Evolutionary conservation across 2,888 invertebrate genomes (phyloP), one percentile per base, ranked within the genome.

Genomic region (Leucophenga montana): DNA sequence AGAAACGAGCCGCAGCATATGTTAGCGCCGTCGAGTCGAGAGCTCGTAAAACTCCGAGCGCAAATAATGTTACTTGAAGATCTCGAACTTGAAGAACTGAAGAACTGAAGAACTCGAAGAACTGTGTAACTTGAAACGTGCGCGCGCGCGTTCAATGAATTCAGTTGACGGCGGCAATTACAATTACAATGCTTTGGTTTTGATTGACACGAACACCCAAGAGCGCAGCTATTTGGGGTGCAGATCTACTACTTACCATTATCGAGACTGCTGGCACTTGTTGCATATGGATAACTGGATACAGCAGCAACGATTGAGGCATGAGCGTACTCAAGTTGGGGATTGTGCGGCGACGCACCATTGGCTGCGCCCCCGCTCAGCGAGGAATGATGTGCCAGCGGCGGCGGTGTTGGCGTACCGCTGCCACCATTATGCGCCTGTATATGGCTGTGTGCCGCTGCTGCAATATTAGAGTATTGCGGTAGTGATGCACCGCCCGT

Each of bases 381-480:
- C 0, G 84, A 70, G 18, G 83, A 77, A 72, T 39, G 39, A 39
- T 85, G 86, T 11, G 86, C 86, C 75, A 86, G 70, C 16, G 50
- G 50, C 1, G 88, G 86, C 2, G 88, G 87, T 20, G 88, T 84
- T 11, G 79, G 71, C 14, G 78, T 73, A 11, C 82, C 84, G 27
- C 48, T 64, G 22, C 62, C 62, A 33, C n/a, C 31, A 20, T 62
- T 64, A 46, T 39, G 18, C 59, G 71, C 70, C 18, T 39, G 16
- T 14, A 3, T 61, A n/a, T 61, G 33, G 39, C 18, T 61, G 8
- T 61, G 61, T 31, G 76, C 68, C 33, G 74, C 73, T 11, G 82
- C 74, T 18, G 85, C 80, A 65, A 89, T 86, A 76, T 88, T 88
- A 11, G 88, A 85, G 74, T 88, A 89, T 66, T 87, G 88, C 3